Evolutionary conservation across 2,113 vertebrate genomes (phyloP).

Genomic region (Burhinus bistriatus): DNA sequence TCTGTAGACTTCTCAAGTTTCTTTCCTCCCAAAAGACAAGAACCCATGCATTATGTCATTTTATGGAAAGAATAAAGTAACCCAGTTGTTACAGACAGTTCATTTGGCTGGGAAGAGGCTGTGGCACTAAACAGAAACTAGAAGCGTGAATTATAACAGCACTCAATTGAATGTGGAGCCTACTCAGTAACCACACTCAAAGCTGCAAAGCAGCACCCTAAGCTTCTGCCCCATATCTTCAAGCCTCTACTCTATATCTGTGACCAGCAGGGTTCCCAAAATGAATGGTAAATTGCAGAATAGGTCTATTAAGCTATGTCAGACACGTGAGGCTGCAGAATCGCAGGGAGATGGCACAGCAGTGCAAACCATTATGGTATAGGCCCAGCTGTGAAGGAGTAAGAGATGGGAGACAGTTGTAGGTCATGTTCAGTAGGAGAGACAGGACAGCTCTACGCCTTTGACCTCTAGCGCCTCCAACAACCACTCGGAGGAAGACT

Average conservation of each 20-base stretch:
- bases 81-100: neutral
- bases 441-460: neutral
- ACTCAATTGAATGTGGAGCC: neutral
- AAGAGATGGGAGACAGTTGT: neutral
- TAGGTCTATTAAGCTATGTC: neutral
- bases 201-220: neutral
- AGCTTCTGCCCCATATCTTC: neutral
- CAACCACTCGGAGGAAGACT: neutral
- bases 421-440: neutral
- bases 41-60: neutral
- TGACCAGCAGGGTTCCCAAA: neutral
- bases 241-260: neutral
- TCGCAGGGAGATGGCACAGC: fast-evolving
- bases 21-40: neutral
- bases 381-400: neutral
- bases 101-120: neutral
- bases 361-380: neutral
- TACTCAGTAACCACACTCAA: neutral
- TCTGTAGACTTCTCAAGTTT: neutral
- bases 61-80: neutral
- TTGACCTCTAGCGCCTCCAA: neutral
- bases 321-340: neutral
- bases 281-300: neutral
- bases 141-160: neutral
- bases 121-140: neutral